Percentiles rank a stretch among this genome's conserved stretches.
phyloP scores from a whole-genome alignment of 2,888 invertebrate species.

The Sabellastarte sp. region DNA sequence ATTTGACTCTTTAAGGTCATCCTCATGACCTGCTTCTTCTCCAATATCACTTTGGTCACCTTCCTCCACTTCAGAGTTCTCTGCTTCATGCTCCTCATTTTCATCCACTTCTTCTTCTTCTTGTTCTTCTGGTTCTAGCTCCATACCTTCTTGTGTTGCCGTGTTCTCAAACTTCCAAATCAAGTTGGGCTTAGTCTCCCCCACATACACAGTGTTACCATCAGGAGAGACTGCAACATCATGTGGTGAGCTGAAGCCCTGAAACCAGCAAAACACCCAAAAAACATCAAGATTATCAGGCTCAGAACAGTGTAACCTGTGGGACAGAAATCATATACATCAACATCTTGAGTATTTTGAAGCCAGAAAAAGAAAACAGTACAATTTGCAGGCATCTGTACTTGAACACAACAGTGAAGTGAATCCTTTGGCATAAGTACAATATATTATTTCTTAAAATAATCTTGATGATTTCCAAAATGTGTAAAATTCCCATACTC shows the following conservation, averaged over 20 bases:
- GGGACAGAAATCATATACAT: too few species aligned
- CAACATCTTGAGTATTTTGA: too few species aligned
- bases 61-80: background rate
- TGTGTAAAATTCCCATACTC: too few species aligned
- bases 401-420: too few species aligned
- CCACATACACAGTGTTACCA: slow-evolving; percentile 73
- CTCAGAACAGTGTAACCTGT: too few species aligned
- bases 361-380: too few species aligned
- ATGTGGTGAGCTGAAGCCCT: slow-evolving; percentile 72
- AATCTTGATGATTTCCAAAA: too few species aligned
- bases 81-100: background rate
- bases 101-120: background rate
- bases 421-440: too few species aligned
- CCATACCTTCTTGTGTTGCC: background rate
- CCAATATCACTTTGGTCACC: slow-evolving; percentile 3
- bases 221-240: slow-evolving; percentile 74
- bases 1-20: slow-evolving; percentile 2
- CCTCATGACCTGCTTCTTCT: slow-evolving; percentile 7
- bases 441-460: too few species aligned
- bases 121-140: background rate
- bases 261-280: too few species aligned
- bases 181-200: slow-evolving; percentile 70
- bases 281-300: too few species aligned
- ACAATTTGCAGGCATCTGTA: too few species aligned
- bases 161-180: slow-evolving; percentile 66